Evolutionary conservation across 2,113 vertebrate genomes (phyloP).

Genomic region (Planiliza haematocheilus): DNA sequence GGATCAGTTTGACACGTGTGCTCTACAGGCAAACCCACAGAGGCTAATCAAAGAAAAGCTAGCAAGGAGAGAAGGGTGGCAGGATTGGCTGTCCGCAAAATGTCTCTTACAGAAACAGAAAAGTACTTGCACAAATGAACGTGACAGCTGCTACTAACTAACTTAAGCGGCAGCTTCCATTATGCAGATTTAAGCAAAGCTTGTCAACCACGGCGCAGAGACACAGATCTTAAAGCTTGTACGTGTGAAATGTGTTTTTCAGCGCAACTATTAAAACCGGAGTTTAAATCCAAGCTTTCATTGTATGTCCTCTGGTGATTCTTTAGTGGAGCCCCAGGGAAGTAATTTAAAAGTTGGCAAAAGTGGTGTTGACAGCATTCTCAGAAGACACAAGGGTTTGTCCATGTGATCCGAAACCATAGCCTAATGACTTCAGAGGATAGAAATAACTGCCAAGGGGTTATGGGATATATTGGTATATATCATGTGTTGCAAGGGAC

Average conservation of each 20-base stretch:
- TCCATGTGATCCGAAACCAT: constrained; percentile 9
- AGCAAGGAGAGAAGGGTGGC: neutral
- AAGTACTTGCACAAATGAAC: constrained; percentile 12
- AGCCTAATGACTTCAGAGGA: constrained; percentile 9
- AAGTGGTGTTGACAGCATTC: constrained; percentile 12
- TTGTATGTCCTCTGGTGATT: constrained; percentile 1
- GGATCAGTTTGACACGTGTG: too few species aligned
- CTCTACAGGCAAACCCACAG: neutral
- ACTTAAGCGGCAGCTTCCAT: constrained; percentile 14
- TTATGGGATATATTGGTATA: neutral
- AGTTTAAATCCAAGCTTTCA: constrained; percentile 8
- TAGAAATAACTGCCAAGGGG: neutral
- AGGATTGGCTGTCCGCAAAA: constrained; percentile 13
- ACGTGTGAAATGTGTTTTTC: constrained; percentile 34
- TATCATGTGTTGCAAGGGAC: neutral
- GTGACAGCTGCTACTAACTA: constrained; percentile 27
- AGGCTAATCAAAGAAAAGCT: constrained; percentile 10
- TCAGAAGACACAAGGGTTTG: constrained; percentile 18
- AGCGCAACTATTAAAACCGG: constrained; percentile 33
- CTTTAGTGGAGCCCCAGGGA: constrained; percentile 25
- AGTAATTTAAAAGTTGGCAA: constrained; percentile 39
- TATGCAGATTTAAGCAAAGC: constrained; percentile 6
- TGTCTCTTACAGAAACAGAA: constrained; percentile 5
- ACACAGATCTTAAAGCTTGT: constrained; percentile 20
- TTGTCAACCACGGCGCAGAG: constrained; percentile 11